Percentiles rank a stretch among this genome's conserved stretches.
Evolutionary conservation across 2,113 vertebrate genomes (phyloP).

Genomic region (Eclectus roratus): DNA sequence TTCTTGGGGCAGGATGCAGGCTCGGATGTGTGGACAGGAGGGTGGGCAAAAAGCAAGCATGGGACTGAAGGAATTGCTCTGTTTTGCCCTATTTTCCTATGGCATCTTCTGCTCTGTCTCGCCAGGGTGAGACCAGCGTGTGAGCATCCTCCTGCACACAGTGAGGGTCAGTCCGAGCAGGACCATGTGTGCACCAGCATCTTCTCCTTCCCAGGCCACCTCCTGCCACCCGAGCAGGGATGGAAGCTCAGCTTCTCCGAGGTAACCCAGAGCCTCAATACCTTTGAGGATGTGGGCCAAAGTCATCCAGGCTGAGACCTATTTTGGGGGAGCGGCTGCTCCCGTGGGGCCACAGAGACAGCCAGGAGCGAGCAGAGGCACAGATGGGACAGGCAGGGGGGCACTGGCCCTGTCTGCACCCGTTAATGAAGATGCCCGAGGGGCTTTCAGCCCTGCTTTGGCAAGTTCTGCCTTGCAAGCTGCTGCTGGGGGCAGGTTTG

Average conservation of each 20-base stretch:
- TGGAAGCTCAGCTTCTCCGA: background rate
- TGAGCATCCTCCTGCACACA: accelerated
- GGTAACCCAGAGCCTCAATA: slow-evolving; percentile 5
- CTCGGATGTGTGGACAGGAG: accelerated
- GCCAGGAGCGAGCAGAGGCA: background rate
- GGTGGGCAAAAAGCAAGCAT: background rate
- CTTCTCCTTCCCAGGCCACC: background rate
- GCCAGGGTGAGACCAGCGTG: accelerated
- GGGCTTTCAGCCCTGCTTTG: background rate
- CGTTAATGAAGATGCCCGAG: background rate
- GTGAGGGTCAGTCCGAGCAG: accelerated
- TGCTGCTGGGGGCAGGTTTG: background rate
- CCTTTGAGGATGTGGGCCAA: slow-evolving; percentile 67
- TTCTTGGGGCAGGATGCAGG: background rate
- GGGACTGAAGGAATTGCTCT: background rate
- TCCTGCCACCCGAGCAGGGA: background rate
- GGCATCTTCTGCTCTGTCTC: background rate
- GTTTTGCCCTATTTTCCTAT: accelerated
- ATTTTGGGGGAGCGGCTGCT: slow-evolving; percentile 18
- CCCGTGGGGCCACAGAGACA: background rate
- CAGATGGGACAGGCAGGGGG: slow-evolving; percentile 21
- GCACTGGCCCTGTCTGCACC: background rate
- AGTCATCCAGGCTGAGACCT: slow-evolving; percentile 51
- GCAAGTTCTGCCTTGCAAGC: background rate
- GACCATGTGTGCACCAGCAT: background rate